Percentiles rank a stretch among this genome's conserved stretches.
Conservation (phyloP, 1,140 invertebrate genomes). For the Stegodyphus dumicola region DNA sequence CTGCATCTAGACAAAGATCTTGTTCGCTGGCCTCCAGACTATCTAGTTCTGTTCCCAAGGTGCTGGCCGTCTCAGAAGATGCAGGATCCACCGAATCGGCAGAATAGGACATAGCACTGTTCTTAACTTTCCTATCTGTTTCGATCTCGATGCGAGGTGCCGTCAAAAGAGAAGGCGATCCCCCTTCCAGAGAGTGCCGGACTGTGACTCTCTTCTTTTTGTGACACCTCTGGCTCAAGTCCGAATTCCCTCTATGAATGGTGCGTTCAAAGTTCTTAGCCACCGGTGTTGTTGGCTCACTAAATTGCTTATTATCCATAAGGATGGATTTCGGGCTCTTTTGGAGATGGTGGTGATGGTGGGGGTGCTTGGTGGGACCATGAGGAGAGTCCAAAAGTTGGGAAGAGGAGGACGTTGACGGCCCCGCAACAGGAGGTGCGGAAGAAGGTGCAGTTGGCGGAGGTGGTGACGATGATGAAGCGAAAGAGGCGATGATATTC, state of each 20-base stretch:
- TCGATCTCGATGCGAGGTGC: conserved; percentile 47
- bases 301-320: conserved; percentile 77
- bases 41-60: conserved; percentile 52
- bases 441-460: conserved; percentile 63
- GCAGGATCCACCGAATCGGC: conserved; percentile 45
- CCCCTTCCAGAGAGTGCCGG: conserved; percentile 71
- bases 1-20: conserved; percentile 12
- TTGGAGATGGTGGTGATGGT: conserved; percentile 14
- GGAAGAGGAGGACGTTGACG: conserved; percentile 63
- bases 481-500: conserved; percentile 51
- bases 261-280: conserved; percentile 72
- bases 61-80: conserved; percentile 44
- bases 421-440: conserved; percentile 57
- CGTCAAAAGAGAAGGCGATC: not conserved
- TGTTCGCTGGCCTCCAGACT: conserved; percentile 46
- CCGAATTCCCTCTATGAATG: conserved; percentile 82
- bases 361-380: conserved; percentile 29
- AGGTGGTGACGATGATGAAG: conserved; percentile 60
- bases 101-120: conserved; percentile 29
- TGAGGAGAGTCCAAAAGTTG: too few relatives aligned
- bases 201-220: conserved; percentile 83
- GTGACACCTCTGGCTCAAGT: conserved; percentile 79
- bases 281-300: conserved; percentile 81
- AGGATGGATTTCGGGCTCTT: conserved; percentile 74
- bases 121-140: not conserved